Percentiles rank a stretch among this genome's conserved stretches.
These are phyloP conservation scores for Steinernema scapterisci DNA, from an alignment of 2,888 invertebrate genomes.

Conservation along the genomic window DNA sequence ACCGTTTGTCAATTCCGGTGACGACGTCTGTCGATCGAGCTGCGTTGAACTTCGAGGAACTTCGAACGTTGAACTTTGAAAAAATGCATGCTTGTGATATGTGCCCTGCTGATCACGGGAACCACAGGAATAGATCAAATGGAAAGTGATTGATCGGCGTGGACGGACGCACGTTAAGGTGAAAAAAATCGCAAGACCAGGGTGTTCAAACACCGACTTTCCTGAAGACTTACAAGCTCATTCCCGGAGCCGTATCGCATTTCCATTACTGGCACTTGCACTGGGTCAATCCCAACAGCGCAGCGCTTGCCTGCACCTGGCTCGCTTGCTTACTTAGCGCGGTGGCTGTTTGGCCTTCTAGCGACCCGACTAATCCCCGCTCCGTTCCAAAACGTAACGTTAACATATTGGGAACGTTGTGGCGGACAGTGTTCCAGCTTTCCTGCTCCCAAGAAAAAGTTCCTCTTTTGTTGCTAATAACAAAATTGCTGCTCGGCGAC, in stretches of 20 bases:
- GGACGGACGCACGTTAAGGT: slow-evolving; percentile 10
- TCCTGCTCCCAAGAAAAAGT: background rate
- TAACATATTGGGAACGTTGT: background rate
- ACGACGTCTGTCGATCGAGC: background rate
- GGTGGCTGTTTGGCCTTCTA: slow-evolving; percentile 15
- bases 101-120: background rate
- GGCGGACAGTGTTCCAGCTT: background rate
- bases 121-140: background rate
- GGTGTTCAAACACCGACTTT: slow-evolving; percentile 4
- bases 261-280: slow-evolving; percentile 27
- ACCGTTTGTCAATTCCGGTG: background rate
- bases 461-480: background rate
- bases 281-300: background rate
- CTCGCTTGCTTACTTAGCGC: slow-evolving; percentile 24
- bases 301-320: slow-evolving; percentile 4
- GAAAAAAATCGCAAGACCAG: slow-evolving; percentile 8
- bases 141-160: slow-evolving; percentile 26
- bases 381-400: background rate
- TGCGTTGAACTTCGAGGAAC: background rate
- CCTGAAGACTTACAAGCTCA: background rate
- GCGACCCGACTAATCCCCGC: slow-evolving; percentile 20
- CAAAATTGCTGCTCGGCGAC: background rate
- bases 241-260: background rate
- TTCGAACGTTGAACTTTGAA: background rate
- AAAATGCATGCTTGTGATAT: slow-evolving; percentile 13